Evolutionary conservation across 2,113 vertebrate species (phyloP).

Genomic region (Phycodurus eques): DNA sequence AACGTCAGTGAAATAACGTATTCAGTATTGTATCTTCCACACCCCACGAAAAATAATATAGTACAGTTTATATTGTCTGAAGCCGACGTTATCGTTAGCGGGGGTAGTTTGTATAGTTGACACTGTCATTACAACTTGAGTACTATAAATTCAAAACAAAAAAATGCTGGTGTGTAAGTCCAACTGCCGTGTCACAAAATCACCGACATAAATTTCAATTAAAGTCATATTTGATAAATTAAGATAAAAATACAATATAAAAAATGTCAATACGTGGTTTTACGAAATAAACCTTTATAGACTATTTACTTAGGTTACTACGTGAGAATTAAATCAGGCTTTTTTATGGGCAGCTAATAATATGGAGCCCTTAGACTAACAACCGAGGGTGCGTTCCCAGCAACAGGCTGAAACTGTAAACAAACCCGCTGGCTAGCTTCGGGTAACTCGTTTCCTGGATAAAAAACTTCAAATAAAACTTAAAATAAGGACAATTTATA

Average conservation of each 20-base stretch:
- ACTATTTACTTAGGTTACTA: background rate
- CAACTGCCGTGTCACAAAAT: constrained; percentile 44
- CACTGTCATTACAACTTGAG: background rate
- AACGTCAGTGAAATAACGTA: background rate
- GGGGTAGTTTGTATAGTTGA: background rate
- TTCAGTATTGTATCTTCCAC: background rate
- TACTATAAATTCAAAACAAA: background rate
- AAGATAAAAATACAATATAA: background rate
- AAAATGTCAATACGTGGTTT: background rate
- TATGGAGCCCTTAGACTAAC: constrained; percentile 48
- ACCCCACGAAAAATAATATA: background rate
- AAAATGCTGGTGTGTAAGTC: background rate
- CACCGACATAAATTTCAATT: background rate
- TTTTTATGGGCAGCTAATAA: constrained; percentile 8
- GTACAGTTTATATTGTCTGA: background rate
- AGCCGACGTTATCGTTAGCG: background rate
- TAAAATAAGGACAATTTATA: background rate
- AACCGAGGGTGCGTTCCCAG: constrained; percentile 50
- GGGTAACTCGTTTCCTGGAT: background rate
- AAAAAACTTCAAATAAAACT: background rate
- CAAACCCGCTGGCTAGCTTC: constrained; percentile 4
- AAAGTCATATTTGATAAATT: background rate
- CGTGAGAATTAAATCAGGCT: constrained; percentile 11
- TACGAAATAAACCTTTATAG: too few species aligned
- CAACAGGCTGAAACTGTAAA: constrained; percentile 39